Percentiles rank a stretch among this genome's conserved stretches.
These are phyloP conservation scores for Apaloderma vittatum DNA, from an alignment of 2,113 vertebrate species.

Conservation along the genomic window DNA sequence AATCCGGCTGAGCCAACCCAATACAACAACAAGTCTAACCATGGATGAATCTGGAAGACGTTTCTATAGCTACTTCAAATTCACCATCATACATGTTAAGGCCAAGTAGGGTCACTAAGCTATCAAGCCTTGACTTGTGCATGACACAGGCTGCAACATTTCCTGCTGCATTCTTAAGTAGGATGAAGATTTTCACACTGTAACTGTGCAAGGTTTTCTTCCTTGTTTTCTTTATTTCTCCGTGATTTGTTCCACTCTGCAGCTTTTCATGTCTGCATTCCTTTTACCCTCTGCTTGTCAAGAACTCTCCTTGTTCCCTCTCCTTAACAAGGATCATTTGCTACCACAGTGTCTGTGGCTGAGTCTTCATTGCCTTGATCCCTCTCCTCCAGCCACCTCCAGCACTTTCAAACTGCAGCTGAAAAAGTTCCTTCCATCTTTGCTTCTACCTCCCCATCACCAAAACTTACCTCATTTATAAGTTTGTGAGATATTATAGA, in stretches of 20 bases:
- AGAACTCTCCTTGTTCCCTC: background rate
- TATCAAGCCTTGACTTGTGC: background rate
- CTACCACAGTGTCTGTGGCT: background rate
- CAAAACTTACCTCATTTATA: background rate
- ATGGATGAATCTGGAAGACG: background rate
- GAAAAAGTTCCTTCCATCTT: background rate
- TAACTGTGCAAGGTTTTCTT: background rate
- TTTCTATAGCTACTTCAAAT: background rate
- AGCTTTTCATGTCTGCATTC: background rate
- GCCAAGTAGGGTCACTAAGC: background rate
- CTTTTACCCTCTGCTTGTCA: background rate
- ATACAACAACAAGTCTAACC: background rate
- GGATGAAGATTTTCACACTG: background rate
- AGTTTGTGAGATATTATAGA: background rate
- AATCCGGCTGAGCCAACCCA: too few species aligned
- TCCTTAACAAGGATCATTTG: background rate
- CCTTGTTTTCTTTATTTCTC: background rate
- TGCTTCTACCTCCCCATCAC: background rate
- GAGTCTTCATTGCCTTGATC: background rate
- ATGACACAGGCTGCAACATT: background rate
- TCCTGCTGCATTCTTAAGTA: background rate
- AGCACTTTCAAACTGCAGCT: background rate
- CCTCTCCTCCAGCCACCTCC: background rate
- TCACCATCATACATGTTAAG: background rate
- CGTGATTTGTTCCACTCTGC: background rate